A percentile compares a stretch with the other conserved stretches of the same genome.
phyloP scores from a whole-genome alignment of 2,113 vertebrate genomes.

The Pangasianodon gigas region DNA sequence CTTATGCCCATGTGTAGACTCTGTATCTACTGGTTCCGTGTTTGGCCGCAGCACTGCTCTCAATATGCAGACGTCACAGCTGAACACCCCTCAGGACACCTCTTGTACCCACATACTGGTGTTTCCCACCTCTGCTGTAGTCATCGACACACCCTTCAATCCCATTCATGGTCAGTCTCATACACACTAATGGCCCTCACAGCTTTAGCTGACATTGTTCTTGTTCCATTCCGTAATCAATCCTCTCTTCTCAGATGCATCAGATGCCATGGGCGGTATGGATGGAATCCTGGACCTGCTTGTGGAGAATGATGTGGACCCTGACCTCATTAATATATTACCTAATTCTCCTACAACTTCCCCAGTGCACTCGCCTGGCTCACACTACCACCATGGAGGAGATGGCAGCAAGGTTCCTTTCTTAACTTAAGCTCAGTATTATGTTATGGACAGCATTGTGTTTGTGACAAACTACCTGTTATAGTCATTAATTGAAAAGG shows the following conservation, averaged over 20 bases:
- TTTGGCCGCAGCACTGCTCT: slow-evolving; percentile 96
- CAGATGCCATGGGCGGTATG: slow-evolving; percentile 81
- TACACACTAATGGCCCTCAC: too few relatives aligned
- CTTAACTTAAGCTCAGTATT: not conserved
- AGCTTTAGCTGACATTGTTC: not conserved
- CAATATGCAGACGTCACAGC: slow-evolving; percentile 95
- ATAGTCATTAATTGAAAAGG: not conserved
- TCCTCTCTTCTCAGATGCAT: slow-evolving; percentile 78
- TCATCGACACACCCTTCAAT: slow-evolving; percentile 93
- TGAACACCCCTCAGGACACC: slow-evolving; percentile 95
- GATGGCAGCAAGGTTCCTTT: slow-evolving; percentile 90
- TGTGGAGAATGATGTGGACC: slow-evolving; percentile 89
- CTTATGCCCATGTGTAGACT: slow-evolving; percentile 61
- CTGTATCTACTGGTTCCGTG: slow-evolving; percentile 93
- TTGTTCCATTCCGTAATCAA: not conserved
- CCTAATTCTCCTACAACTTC: slow-evolving; percentile 82
- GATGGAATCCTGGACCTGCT: slow-evolving; percentile 91
- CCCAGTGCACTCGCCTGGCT: slow-evolving; percentile 93
- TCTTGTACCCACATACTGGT: slow-evolving; percentile 97
- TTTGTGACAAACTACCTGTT: not conserved
- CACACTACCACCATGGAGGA: slow-evolving; percentile 92
- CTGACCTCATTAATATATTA: slow-evolving; percentile 95
- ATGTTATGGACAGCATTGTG: not conserved
- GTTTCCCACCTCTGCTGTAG: slow-evolving; percentile 94
- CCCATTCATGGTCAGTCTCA: slow-evolving; percentile 77